These are phyloP conservation scores for Zapornia atra DNA, from an alignment of 2,113 vertebrate genomes.

Conservation along the genomic window DNA sequence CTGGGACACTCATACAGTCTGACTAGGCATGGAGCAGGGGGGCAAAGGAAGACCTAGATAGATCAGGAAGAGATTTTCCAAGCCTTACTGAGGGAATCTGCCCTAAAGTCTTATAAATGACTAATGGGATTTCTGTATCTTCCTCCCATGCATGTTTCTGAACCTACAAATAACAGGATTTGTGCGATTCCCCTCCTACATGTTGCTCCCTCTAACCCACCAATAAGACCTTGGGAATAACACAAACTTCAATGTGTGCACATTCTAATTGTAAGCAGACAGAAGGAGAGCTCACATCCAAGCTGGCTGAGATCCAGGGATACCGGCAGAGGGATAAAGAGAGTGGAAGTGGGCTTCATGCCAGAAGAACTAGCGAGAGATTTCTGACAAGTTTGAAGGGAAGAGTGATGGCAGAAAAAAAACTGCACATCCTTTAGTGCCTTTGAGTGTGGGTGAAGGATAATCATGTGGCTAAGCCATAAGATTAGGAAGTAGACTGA, in stretches of 20 bases:
- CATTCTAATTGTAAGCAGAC: constrained; percentile 25
- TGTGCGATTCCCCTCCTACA: constrained; percentile 28
- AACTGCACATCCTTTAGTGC: background rate
- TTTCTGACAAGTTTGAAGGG: constrained; percentile 39
- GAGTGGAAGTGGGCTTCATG: background rate
- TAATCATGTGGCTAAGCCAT: background rate
- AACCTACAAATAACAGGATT: constrained; percentile 62
- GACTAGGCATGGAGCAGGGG: background rate
- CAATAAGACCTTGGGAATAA: constrained; percentile 17
- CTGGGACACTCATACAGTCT: background rate
- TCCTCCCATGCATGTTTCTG: background rate
- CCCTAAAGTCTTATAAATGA: background rate
- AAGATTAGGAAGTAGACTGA: background rate
- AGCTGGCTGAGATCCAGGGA: constrained; percentile 48
- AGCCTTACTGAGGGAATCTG: background rate
- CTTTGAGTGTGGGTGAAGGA: background rate
- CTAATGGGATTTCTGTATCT: constrained; percentile 22
- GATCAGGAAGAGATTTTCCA: constrained; percentile 5
- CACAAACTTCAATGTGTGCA: background rate
- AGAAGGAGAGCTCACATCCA: constrained; percentile 18
- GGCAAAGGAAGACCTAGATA: background rate
- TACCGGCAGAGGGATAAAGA: constrained; percentile 7
- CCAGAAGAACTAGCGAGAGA: background rate
- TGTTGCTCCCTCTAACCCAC: background rate
- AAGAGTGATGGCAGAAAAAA: constrained; percentile 35